Evolutionary conservation across 2,888 invertebrate species (phyloP).

Genomic region (Listrodromus nycthemerus): DNA sequence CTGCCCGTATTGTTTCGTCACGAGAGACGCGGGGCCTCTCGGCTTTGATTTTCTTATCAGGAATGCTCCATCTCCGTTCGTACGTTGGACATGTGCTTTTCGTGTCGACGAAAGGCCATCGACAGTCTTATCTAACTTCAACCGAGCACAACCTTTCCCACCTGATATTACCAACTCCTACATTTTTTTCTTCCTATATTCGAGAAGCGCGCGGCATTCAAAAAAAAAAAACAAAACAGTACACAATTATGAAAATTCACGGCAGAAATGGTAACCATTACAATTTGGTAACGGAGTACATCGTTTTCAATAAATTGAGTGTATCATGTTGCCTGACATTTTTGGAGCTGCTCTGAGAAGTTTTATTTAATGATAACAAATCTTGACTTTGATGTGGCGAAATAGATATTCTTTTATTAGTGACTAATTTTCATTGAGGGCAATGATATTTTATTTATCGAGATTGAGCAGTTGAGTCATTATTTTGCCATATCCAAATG

Average conservation of each 20-base stretch:
- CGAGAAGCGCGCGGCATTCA: not conserved
- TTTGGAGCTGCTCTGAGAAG: no score
- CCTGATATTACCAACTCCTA: not conserved
- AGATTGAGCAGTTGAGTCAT: not conserved
- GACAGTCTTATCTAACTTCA: slow-evolving; percentile 34
- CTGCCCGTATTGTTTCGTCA: slow-evolving; percentile 50
- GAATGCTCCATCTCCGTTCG: not conserved
- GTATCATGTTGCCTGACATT: no score
- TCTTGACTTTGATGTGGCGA: no score
- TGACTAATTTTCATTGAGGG: no score
- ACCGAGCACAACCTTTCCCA: not conserved
- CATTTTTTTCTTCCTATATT: not conserved
- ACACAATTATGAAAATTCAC: no score
- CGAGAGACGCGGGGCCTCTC: not conserved
- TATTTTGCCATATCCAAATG: not conserved
- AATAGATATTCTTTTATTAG: no score
- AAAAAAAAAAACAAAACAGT: no score
- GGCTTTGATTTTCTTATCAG: slow-evolving; percentile 18
- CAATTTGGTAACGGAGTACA: no score
- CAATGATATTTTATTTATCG: not conserved
- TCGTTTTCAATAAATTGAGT: no score
- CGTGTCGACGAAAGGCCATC: slow-evolving; percentile 10
- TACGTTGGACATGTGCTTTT: not conserved
- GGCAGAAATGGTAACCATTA: no score
- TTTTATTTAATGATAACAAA: no score